These are phyloP conservation scores for Bombus fervidus DNA, from an alignment of 1,140 invertebrate species.

Conservation along the genomic window DNA sequence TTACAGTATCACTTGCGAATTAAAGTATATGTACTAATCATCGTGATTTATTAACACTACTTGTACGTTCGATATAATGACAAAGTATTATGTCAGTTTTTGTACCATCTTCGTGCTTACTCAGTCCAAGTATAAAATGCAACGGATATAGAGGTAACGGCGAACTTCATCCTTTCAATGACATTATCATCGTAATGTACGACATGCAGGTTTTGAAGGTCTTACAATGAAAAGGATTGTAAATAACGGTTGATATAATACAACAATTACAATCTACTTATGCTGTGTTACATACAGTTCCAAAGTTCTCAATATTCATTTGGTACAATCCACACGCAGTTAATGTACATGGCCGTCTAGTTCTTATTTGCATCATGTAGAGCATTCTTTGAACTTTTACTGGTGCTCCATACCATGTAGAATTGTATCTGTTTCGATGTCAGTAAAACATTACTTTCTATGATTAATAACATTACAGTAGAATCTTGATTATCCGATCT, in stretches of 20 bases:
- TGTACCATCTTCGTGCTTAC: neutral
- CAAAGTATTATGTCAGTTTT: neutral
- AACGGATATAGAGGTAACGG: too few species aligned
- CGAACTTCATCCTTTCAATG: neutral
- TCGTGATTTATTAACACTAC: neutral
- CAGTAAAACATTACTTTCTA: neutral
- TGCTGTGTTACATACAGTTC: neutral
- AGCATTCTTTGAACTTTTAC: neutral
- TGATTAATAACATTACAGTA: neutral
- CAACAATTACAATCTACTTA: too few species aligned
- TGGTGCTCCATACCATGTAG: neutral
- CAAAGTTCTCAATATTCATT: slow-evolving; percentile 23
- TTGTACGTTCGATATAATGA: neutral
- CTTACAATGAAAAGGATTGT: neutral
- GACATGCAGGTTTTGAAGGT: slow-evolving; percentile 20
- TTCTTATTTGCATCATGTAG: neutral
- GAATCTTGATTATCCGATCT: too few species aligned
- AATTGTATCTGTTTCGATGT: neutral
- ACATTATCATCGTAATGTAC: slow-evolving; percentile 10
- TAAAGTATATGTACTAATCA: neutral
- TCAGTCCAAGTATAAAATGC: neutral
- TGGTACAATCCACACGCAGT: neutral
- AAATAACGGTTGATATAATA: too few species aligned
- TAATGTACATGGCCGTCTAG: neutral
- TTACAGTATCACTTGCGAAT: neutral